Base-by-base conservation (phyloP, 2,797 vertebrate genomes). In the Loriculus beryllinus region DNA sequence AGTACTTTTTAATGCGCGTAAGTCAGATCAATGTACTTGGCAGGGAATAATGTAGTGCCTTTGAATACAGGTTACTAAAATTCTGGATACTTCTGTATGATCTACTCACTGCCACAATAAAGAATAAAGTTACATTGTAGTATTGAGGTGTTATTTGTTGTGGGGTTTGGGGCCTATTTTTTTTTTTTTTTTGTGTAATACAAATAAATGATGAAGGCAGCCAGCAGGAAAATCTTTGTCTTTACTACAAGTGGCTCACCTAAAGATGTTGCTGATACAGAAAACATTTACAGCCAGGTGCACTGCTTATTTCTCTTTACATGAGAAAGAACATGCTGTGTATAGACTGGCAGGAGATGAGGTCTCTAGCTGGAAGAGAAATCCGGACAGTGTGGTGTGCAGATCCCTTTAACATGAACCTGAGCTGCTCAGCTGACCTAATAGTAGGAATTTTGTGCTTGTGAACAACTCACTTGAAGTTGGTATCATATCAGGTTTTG, bases 121-220 rank as follows among this genome's bases (percentile, higher is more conserved):
- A 71, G 10, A 82, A 57, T 65, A 39, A 74, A 89, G 10, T 31
- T 86, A 25, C 3, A 3, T 54, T 12, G 0, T 60, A 62, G 29
- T 22, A 54, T 45, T 49, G n/a, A 65, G 16, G 10, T 65, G 7
- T 3, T 33, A 45, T 82, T 82, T 75, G 0, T 43, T 54, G 13
- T 14, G 14, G 3, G 2, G 1, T 14, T 18, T 39, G 5, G 17
- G 22, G 2, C 0, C 10, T 39, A 37, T 3, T 14, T 23, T 56
- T 21, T 28, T 63, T 14, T 12, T 11, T 9, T 49, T 14, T 6
- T 20, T 6, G 13, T 52, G 8, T 6, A 70, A n/a, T 28, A 23
- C n/a, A 59, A 43, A 86, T 9, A 76, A 39, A 12, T 51, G 26
- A 40, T 64, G 23, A 85, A 87, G 29, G 31, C 10, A 52, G 6